Percentiles rank a stretch among this genome's conserved stretches.
These are phyloP conservation scores for Otis tarda DNA, from an alignment of 2,113 vertebrate genomes.

Conservation along the genomic window DNA sequence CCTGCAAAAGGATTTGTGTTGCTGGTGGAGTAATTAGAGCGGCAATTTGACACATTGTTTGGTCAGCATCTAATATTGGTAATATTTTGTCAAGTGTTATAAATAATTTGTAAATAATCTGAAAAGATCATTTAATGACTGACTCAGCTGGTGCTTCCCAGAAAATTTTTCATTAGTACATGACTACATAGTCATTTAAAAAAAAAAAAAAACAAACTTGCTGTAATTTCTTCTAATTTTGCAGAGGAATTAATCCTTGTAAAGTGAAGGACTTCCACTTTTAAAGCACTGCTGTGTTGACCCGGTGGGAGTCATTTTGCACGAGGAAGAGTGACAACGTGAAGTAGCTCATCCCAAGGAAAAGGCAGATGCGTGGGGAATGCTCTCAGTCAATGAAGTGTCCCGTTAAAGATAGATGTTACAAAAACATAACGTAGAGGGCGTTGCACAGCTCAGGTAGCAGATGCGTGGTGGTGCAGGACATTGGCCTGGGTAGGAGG, in stretches of 20 bases:
- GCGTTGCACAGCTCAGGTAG: too few species aligned
- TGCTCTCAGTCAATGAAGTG: not conserved
- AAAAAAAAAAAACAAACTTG: not conserved
- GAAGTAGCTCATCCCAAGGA: not conserved
- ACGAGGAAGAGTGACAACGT: fast-evolving
- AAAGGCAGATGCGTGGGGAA: not conserved
- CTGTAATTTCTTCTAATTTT: not conserved
- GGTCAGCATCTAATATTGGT: not conserved
- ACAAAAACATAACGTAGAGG: fast-evolving
- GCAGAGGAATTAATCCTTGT: not conserved
- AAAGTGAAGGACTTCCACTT: not conserved
- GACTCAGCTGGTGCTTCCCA: slow-evolving; percentile 9
- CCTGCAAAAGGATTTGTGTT: not conserved
- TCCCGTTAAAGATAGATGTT: not conserved
- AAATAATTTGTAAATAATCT: not conserved
- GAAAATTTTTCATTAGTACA: not conserved
- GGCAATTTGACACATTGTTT: not conserved
- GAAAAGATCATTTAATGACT: not conserved
- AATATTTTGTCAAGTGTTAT: not conserved
- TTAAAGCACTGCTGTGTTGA: not conserved
- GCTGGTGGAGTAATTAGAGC: not conserved
- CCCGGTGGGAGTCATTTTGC: not conserved
- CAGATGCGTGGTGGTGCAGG: too few species aligned
- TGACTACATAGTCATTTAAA: not conserved
- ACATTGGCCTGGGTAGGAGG: not conserved